Evolutionary conservation across 2,797 vertebrate genomes (phyloP).

Genomic region (Rhabdophis nuchalis): DNA sequence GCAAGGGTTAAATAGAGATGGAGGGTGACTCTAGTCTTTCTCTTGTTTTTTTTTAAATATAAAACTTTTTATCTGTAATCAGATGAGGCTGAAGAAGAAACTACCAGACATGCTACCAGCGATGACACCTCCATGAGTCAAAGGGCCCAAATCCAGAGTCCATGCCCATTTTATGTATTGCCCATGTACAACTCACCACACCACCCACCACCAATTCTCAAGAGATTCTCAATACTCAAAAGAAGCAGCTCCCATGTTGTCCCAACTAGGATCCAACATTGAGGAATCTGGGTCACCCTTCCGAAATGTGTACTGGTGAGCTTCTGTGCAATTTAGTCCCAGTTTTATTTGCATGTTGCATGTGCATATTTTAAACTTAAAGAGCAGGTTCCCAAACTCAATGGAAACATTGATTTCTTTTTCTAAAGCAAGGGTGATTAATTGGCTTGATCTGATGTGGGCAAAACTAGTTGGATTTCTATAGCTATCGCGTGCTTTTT

Average conservation of each 20-base stretch:
- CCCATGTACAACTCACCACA: neutral
- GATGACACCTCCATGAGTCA: neutral
- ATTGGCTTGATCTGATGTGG: neutral
- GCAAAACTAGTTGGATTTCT: neutral
- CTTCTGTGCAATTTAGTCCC: neutral
- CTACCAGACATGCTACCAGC: neutral
- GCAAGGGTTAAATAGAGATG: neutral
- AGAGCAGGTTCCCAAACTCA: neutral
- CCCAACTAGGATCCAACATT: neutral
- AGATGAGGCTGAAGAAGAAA: neutral
- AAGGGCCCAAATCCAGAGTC: neutral
- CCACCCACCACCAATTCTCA: neutral
- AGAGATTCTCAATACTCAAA: neutral
- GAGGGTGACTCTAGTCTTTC: neutral
- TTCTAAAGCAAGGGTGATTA: slow-evolving; percentile 2
- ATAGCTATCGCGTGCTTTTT: neutral
- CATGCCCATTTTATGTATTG: neutral
- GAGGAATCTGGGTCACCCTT: neutral
- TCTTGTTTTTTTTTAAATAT: neutral
- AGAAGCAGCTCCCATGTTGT: neutral
- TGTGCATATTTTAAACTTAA: neutral
- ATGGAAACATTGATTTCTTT: neutral
- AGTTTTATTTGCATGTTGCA: neutral
- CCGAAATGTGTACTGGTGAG: neutral
- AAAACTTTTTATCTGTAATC: neutral